Conservation (phyloP, 2,113 vertebrate species). For the Thalassarche chlororhynchos region DNA sequence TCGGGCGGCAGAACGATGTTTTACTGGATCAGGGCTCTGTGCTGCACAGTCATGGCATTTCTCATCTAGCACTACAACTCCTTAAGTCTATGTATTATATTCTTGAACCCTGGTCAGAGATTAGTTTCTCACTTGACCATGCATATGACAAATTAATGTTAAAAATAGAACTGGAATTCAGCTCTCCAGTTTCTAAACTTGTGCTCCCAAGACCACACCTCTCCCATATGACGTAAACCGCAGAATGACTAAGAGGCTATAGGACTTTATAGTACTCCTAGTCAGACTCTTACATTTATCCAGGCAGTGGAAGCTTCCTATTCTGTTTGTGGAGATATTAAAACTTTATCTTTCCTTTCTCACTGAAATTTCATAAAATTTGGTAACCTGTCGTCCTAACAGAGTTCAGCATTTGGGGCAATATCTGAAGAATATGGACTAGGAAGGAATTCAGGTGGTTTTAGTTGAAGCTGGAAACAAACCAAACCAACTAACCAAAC, state of each 20-base stretch:
- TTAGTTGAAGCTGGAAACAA: neutral
- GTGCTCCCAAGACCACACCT: neutral
- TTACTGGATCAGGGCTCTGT: neutral
- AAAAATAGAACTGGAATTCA: neutral
- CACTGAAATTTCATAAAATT: neutral
- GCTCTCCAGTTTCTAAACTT: neutral
- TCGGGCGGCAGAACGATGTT: fast-evolving
- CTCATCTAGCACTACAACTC: neutral
- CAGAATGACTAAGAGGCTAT: neutral
- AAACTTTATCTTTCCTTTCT: neutral
- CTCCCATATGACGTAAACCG: neutral
- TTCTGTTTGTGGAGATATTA: neutral
- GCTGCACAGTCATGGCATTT: neutral
- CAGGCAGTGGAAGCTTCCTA: neutral
- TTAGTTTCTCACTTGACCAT: neutral
- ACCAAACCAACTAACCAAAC: neutral
- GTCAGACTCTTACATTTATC: neutral
- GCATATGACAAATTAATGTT: neutral
- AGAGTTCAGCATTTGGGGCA: fast-evolving
- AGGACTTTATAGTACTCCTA: neutral
- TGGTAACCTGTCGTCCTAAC: too few species aligned
- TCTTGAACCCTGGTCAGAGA: neutral
- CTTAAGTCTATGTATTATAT: neutral
- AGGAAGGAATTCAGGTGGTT: neutral
- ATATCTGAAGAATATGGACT: neutral